A percentile compares a stretch with the other conserved stretches of the same genome.
Conservation (phyloP, 2,113 vertebrate genomes). For the Micromys minutus region DNA sequence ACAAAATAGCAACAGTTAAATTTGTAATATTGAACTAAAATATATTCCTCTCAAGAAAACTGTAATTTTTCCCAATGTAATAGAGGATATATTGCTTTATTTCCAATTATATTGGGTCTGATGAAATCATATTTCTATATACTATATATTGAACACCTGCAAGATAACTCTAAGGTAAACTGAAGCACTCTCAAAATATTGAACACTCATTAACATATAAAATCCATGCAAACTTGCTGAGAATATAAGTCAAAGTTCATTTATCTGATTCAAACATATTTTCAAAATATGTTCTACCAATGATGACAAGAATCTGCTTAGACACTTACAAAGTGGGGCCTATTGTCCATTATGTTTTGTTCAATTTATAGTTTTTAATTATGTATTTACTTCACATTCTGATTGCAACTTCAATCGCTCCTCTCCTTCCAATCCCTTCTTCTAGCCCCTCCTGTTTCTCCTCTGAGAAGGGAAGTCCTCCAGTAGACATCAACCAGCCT, state of each 20-base stretch:
- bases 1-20: not conserved
- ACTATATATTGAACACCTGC: not conserved
- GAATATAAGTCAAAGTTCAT: not conserved
- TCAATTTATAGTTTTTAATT: too few species aligned
- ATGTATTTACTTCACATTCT: too few species aligned
- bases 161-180: not conserved
- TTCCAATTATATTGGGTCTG: not conserved
- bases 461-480: too few species aligned
- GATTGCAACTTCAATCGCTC: too few species aligned
- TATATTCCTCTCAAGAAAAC: not conserved
- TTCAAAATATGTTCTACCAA: not conserved
- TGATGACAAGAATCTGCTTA: not conserved
- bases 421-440: too few species aligned
- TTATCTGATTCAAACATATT: slow-evolving; percentile 1
- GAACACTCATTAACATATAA: not conserved
- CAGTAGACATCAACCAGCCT: too few species aligned
- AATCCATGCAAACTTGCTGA: not conserved
- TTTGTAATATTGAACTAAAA: not conserved
- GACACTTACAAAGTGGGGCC: not conserved
- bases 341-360: too few species aligned
- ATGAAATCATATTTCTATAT: not conserved
- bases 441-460: too few species aligned
- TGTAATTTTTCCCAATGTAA: not conserved
- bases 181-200: not conserved
- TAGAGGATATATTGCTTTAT: not conserved